phyloP scores from a whole-genome alignment of 1,140 invertebrate species.

The Euura saliciscinereae region DNA sequence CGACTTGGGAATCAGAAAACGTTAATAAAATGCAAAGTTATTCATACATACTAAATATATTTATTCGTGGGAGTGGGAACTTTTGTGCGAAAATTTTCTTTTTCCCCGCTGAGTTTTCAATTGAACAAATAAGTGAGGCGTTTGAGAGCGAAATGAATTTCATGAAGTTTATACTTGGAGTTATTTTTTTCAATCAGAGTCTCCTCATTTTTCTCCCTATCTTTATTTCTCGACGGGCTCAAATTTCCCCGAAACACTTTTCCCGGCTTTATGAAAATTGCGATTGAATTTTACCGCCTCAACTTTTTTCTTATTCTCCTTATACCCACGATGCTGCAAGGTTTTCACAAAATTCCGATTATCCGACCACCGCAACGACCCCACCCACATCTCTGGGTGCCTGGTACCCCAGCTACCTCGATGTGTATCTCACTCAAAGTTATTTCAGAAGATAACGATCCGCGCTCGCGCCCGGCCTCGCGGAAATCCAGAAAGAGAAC shows the following conservation, averaged over 20 bases:
- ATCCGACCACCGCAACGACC: too few species aligned
- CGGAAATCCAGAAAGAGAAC: neutral
- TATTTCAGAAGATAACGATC: neutral
- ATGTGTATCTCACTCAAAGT: slow-evolving; percentile 5
- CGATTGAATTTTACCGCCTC: too few species aligned
- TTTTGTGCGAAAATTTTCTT: neutral
- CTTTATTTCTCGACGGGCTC: neutral
- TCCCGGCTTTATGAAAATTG: too few species aligned
- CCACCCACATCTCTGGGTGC: too few species aligned
- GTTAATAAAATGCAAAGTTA: slow-evolving; percentile 25
- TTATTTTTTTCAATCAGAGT: neutral
- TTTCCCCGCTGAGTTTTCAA: neutral
- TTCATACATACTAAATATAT: slow-evolving; percentile 21
- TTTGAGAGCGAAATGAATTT: neutral
- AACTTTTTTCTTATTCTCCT: too few species aligned
- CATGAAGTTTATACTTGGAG: neutral
- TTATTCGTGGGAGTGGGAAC: neutral
- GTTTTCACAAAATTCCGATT: too few species aligned
- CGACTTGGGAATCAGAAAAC: slow-evolving; percentile 10
- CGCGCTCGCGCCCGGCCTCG: neutral
- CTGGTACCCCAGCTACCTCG: neutral
- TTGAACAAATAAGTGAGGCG: neutral
- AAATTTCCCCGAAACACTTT: too few species aligned
- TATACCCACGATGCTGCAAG: too few species aligned
- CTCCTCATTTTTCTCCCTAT: neutral